Evolutionary conservation across 2,113 vertebrate species (phyloP), one percentile per base, ranked within the genome.

Genomic region (Himantopus leucocephalus): DNA sequence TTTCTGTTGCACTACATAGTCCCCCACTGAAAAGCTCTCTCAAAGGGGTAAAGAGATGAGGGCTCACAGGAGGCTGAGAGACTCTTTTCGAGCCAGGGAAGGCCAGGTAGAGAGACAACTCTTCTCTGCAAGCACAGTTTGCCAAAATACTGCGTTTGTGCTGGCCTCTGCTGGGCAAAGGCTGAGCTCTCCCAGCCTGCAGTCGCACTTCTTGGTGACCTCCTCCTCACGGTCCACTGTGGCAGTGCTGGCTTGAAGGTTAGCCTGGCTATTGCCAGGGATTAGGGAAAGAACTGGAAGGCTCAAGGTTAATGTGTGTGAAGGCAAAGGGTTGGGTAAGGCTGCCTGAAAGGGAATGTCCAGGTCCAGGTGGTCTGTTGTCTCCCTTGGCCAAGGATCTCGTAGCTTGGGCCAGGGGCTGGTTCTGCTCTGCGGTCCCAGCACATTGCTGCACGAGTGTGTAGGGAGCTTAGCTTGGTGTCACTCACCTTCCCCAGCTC

Each of bases 151-250:
- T 34, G 79, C 6, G 56, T 55, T 66, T 48, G 83, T 96, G 85
- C 96, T 97, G 96, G 70, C 96, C 96, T 88, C 96, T 98, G 89
- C 89, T 94, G 97, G 95, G 59, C 55, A 13, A 68, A 71, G 55
- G 63, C 60, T 50, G 84, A 86, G 85, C 74, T 34, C 30, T 58
- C 29, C 56, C 60, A 14, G 29, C 37, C 71, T 26, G 64, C 41
- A 9, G 3, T 47, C 2, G 1, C 3, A 1, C n/a, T 59, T 24
- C 62, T 29, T 19, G 2, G 37, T 5, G 3, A 9, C 41, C 37
- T 56, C 41, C 17, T 62, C 43, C 10, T 50, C 62, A 14, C 2
- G 18, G 37, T 64, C 13, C 37, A 18, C 62, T 30, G 18, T 10
- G 6, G 37, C 41, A n/a, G 5, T 41, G 39, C 16, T 30, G 66